These are phyloP conservation scores for Pipistrellus nathusii DNA, from an alignment of 2,797 vertebrate species.

Conservation along the genomic window DNA sequence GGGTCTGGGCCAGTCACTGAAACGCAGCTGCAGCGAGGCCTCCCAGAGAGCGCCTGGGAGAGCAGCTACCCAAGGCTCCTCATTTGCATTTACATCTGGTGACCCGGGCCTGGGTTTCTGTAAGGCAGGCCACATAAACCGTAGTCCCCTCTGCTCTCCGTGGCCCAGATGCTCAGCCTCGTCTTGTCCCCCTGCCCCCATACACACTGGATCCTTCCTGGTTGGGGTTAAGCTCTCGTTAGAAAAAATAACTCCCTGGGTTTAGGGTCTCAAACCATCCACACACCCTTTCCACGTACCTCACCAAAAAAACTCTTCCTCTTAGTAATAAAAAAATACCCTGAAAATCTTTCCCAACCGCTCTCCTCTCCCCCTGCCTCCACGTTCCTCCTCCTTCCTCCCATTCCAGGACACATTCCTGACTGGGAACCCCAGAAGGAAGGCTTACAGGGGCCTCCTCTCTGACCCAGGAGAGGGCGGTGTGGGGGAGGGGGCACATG, in stretches of 20 bases:
- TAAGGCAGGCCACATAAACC: slow-evolving; percentile 34
- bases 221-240: not conserved
- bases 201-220: not conserved
- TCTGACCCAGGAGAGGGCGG: not conserved
- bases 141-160: slow-evolving; percentile 27
- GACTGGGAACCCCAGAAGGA: not conserved
- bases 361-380: not conserved
- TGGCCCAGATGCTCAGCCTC: slow-evolving; percentile 32
- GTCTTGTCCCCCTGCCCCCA: too few relatives aligned
- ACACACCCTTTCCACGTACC: not conserved
- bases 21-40: not conserved
- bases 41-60: not conserved
- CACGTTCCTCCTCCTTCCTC: not conserved
- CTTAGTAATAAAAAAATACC: not conserved
- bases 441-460: not conserved
- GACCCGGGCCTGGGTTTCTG: slow-evolving; percentile 44
- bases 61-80: not conserved
- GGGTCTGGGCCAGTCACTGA: not conserved
- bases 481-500: too few relatives aligned
- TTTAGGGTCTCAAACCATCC: not conserved
- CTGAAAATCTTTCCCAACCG: not conserved
- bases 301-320: not conserved
- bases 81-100: slow-evolving; percentile 36
- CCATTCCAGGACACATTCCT: not conserved
- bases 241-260: too few relatives aligned